Evolutionary conservation across 1,140 invertebrate genomes (phyloP).

Genomic region (Oreohelix idahoensis): DNA sequence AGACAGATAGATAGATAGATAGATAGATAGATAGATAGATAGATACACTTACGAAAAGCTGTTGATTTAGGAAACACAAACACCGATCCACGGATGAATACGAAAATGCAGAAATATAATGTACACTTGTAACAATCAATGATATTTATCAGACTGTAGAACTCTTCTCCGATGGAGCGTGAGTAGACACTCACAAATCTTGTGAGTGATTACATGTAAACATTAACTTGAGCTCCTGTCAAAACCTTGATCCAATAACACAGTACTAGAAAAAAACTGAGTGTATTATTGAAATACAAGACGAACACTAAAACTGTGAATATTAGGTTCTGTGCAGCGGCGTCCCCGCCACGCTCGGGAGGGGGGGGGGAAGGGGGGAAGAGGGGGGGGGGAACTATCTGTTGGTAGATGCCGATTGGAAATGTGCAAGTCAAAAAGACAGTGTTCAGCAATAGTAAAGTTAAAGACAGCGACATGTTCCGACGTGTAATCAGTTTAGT

Average conservation of each 20-base stretch:
- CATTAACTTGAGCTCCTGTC: not conserved
- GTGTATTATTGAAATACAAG: slow-evolving; percentile 21
- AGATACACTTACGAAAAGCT: too few relatives aligned
- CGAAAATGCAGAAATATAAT: not conserved
- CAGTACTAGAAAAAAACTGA: slow-evolving; percentile 21
- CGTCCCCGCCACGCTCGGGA: not conserved
- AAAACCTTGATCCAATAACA: slow-evolving; percentile 1
- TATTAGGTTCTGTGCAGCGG: not conserved
- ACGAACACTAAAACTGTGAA: slow-evolving; percentile 1
- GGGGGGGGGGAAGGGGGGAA: too few relatives aligned
- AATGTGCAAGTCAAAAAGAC: slow-evolving; percentile 19
- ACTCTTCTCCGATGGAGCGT: too few relatives aligned
- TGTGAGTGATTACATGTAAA: too few relatives aligned
- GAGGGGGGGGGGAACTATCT: too few relatives aligned
- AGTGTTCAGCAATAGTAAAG: not conserved
- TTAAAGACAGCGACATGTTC: not conserved
- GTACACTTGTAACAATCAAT: not conserved
- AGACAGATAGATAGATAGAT: too few relatives aligned
- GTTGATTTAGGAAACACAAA: too few relatives aligned
- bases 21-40: too few relatives aligned
- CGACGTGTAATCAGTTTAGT: not conserved
- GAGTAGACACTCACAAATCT: too few relatives aligned
- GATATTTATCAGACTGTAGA: too few relatives aligned
- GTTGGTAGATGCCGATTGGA: slow-evolving; percentile 29
- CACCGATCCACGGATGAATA: too few relatives aligned